A percentile compares a stretch with the other conserved stretches of the same genome.
Conservation (phyloP, 2,113 vertebrate species). For the Campylomormyrus numenius region DNA sequence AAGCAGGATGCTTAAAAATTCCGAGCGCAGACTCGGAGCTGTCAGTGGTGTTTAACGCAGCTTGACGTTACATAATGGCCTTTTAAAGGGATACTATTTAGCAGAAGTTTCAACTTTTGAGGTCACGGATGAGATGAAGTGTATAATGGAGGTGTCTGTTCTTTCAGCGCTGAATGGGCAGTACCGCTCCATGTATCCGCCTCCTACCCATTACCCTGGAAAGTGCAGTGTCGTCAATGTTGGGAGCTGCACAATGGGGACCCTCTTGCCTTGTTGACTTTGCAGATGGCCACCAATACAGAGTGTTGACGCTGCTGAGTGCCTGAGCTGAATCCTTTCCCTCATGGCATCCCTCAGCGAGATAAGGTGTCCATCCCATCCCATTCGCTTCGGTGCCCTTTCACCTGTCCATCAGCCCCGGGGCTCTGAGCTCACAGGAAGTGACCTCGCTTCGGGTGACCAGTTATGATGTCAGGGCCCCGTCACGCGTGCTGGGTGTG, state of each 20-base stretch:
- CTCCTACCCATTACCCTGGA: background rate
- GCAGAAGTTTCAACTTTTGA: conserved; percentile 14
- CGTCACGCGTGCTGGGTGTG: background rate
- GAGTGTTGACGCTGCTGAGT: conserved; percentile 4
- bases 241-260: background rate
- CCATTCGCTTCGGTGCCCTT: background rate
- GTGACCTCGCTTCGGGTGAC: background rate
- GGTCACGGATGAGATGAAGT: conserved; percentile 8
- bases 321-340: background rate
- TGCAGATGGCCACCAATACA: background rate
- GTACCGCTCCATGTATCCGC: background rate
- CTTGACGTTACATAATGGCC: background rate
- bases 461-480: background rate
- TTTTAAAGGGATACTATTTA: conserved; percentile 8
- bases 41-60: background rate
- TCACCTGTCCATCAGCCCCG: background rate
- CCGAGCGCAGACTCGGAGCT: background rate
- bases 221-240: background rate
- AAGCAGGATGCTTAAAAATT: background rate
- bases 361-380: background rate
- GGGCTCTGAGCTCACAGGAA: background rate
- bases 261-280: background rate
- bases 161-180: background rate
- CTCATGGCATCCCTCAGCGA: background rate
- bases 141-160: background rate